phyloP scores from a whole-genome alignment of 2,113 vertebrate species.

The Zeus faber region DNA sequence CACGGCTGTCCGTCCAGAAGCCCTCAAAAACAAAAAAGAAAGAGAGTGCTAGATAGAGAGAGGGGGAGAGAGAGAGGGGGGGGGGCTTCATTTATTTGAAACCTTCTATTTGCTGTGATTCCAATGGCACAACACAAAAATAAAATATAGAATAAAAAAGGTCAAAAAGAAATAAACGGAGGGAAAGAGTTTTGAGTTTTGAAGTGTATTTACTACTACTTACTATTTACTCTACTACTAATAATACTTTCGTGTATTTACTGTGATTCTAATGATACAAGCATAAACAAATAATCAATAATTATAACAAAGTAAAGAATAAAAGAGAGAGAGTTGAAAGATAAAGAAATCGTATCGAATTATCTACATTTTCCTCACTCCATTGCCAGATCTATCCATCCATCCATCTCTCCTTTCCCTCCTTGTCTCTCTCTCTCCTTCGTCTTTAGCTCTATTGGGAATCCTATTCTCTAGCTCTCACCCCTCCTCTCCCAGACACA shows the following conservation, averaged over 20 bases:
- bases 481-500: neutral
- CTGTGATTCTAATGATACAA: too few relatives aligned
- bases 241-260: too few relatives aligned
- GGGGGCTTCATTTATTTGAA: neutral
- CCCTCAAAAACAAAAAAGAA: neutral
- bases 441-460: neutral
- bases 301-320: conserved; percentile 39
- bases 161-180: neutral
- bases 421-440: neutral
- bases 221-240: too few relatives aligned
- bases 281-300: too few relatives aligned
- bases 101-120: too few relatives aligned
- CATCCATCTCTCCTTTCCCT: neutral
- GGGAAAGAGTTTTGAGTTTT: too few relatives aligned
- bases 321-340: conserved; percentile 45
- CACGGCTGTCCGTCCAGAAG: neutral
- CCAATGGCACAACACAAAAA: neutral
- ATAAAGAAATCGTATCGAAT: conserved; percentile 11
- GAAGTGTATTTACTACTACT: too few relatives aligned
- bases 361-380: neutral
- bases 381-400: neutral
- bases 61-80: conserved; percentile 27
- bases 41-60: conserved; percentile 35
- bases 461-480: too few relatives aligned
- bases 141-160: neutral